Base-by-base conservation (phyloP, 2,797 vertebrate species). In the Tangara arthus region DNA sequence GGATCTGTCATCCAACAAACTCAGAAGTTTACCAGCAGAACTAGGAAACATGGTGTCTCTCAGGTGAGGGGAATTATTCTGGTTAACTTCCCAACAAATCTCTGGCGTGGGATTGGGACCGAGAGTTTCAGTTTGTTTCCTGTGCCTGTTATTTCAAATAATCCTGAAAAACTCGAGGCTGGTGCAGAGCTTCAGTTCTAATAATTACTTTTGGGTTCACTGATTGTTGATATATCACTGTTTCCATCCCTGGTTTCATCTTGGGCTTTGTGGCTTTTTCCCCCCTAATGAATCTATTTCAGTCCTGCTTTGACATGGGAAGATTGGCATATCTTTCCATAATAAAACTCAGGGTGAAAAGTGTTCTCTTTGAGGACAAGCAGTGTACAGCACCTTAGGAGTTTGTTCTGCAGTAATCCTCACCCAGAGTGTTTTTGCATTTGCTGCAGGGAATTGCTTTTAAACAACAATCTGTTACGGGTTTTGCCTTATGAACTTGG, bases 401-500 rank as follows among this genome's bases (percentile, higher is more conserved):
- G 56, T 32, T 73, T 37, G 35, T 68, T 79, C 66, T 82, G 83
- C 80, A 68, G 14, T 52, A 42, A 69, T 79, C 32, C 49, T 89
- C 85, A 83, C 64, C 26, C 72, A 57, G 35, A 70, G 53, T 50
- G 18, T 87, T 87, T 86, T 91, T 94, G 65, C 84, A 79, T 96
- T 94, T 97, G 64, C 73, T 96, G 64, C 98, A 99, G 99, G 99
- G 99, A 99, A 99, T 99, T 99, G 98, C 99, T 99, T 98, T 99
- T 99, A 98, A 99, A 99, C 98, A 99, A 99, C 99, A 99, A 99
- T 98, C 98, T 99, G 98, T 98, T 99, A 98, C 98, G 99, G 98
- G 99, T 99, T 99, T 99, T 99, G 98, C 99, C 99, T 98, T 99
- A 99, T 75, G 99, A 99, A 98, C 99, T 99, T 97, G 99, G 99